Conservation (phyloP, 92 coral and sea anemone genomes). For the Palythoa caribaeorum region DNA sequence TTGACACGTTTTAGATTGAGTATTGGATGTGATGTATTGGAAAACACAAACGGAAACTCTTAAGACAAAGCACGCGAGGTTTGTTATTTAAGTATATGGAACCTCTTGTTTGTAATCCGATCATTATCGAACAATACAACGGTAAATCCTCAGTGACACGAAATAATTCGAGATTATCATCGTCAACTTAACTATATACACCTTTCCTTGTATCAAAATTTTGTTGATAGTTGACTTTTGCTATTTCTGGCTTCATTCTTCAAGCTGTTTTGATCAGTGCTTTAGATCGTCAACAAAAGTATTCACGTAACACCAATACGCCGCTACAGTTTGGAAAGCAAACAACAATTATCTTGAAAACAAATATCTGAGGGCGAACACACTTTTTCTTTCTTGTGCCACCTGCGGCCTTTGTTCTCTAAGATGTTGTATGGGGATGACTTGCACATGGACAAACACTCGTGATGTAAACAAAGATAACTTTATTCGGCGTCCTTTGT, state of each 20-base stretch:
- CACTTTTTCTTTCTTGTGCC: background rate
- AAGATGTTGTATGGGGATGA: slow-evolving; percentile 8
- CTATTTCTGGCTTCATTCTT: background rate
- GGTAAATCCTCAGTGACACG: slow-evolving; percentile 26
- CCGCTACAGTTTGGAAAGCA: slow-evolving; percentile 20
- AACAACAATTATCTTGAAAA: slow-evolving; percentile 31
- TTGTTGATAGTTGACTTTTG: background rate
- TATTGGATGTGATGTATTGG: slow-evolving; percentile 26
- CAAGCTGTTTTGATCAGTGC: background rate
- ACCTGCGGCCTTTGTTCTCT: slow-evolving; percentile 40
- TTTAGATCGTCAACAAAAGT: background rate
- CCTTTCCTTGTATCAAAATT: background rate
- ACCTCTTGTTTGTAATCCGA: slow-evolving; percentile 10
- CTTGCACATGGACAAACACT: slow-evolving; percentile 52
- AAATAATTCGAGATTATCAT: background rate
- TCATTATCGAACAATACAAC: background rate
- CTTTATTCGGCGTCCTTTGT: slow-evolving; percentile 40
- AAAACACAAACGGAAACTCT: slow-evolving; percentile 8
- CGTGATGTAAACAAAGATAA: slow-evolving; percentile 35
- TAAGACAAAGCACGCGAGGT: slow-evolving; percentile 18
- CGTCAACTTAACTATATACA: background rate
- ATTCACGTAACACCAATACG: slow-evolving; percentile 3
- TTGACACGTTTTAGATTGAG: slow-evolving; percentile 19
- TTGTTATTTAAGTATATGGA: background rate
- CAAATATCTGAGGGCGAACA: slow-evolving; percentile 21